Conservation (phyloP, 2,797 vertebrate species). For the Caiman crocodilus region DNA sequence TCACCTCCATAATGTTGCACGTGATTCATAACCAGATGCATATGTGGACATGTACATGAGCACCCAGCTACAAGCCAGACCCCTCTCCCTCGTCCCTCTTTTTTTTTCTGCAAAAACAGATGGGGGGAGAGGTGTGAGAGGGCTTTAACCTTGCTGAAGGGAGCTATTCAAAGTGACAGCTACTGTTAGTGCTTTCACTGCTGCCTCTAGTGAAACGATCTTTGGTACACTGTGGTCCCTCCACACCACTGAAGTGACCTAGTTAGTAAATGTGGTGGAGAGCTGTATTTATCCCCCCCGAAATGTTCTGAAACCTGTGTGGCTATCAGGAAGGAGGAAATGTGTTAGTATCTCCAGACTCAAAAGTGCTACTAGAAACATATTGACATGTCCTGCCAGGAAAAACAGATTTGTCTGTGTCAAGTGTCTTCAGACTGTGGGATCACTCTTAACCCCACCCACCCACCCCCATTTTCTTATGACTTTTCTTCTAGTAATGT, state of each 20-base stretch:
- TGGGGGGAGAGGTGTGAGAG: not conserved
- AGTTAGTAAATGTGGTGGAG: not conserved
- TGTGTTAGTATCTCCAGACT: too few species aligned
- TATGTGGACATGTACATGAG: not conserved
- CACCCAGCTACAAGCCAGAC: not conserved
- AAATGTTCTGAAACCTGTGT: not conserved
- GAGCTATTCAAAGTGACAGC: not conserved
- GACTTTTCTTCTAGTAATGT: not conserved
- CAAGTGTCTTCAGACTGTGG: not conserved
- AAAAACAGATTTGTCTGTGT: not conserved
- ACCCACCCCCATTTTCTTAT: not conserved
- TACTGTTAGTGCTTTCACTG: not conserved
- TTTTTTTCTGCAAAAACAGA: not conserved
- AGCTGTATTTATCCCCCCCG: not conserved
- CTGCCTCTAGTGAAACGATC: not conserved
- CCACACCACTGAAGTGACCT: not conserved
- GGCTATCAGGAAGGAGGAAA: not conserved
- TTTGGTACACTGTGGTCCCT: not conserved
- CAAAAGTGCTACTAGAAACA: not conserved
- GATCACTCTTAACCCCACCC: not conserved
- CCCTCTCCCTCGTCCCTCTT: not conserved
- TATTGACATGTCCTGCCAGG: not conserved
- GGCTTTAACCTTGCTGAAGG: not conserved
- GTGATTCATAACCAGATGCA: not conserved
- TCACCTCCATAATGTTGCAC: fast-evolving